Evolutionary conservation across 2,113 vertebrate species (phyloP).

Genomic region (Oncorhynchus tshawytscha): DNA sequence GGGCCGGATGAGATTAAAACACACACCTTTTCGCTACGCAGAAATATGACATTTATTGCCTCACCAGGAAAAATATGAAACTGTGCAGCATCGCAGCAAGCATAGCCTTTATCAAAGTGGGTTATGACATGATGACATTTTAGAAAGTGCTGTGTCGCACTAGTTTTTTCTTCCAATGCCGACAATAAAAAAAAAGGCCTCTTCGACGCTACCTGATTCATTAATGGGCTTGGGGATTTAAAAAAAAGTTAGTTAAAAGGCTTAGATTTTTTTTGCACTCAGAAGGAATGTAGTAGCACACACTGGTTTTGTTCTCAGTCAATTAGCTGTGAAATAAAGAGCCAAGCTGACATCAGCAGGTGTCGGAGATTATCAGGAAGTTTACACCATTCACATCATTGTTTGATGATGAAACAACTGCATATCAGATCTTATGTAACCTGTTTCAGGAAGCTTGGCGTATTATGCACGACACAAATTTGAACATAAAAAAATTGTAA

Average conservation of each 20-base stretch:
- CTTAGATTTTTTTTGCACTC: slow-evolving; percentile 44
- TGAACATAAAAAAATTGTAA: too few species aligned
- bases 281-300: slow-evolving; percentile 26
- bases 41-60: slow-evolving; percentile 42
- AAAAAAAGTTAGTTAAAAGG: slow-evolving; percentile 10
- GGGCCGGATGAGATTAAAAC: slow-evolving; percentile 25
- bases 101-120: slow-evolving; percentile 49
- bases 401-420: neutral
- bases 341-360: slow-evolving; percentile 30
- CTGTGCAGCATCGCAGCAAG: slow-evolving; percentile 11
- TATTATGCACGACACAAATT: too few species aligned
- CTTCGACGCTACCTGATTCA: slow-evolving; percentile 16
- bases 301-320: neutral
- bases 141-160: slow-evolving; percentile 23
- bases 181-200: slow-evolving; percentile 7
- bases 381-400: neutral
- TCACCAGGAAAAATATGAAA: slow-evolving; percentile 9
- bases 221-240: slow-evolving; percentile 37
- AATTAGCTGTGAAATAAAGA: slow-evolving; percentile 18
- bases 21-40: slow-evolving; percentile 19
- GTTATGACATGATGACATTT: slow-evolving; percentile 55
- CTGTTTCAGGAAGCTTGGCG: too few species aligned
- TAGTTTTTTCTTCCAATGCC: slow-evolving; percentile 25
- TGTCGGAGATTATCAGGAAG: slow-evolving; percentile 6
- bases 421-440: neutral